Evolutionary conservation across 1,140 invertebrate species (phyloP), one percentile per base, ranked within the genome.

Genomic region (Oscheius sp.): DNA sequence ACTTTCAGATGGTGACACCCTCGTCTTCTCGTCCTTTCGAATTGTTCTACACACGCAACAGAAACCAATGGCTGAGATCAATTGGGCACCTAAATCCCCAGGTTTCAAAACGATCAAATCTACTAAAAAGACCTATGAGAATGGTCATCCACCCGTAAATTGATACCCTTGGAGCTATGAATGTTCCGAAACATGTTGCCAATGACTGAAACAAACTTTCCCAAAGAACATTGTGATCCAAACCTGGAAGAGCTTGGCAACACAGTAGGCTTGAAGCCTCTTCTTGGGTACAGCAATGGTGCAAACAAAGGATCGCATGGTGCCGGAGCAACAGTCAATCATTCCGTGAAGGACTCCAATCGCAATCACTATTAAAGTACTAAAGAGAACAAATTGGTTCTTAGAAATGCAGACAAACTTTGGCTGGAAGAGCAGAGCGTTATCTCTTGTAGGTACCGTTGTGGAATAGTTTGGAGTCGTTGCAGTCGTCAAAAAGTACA

Each of bases 171-270:
- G 49, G 49, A 7, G 49, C 49, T 23, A 55, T 4, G 23, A 55
- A 55, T 7, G 7, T 13, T 7, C 49, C 49, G 4, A 55, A 4
- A 55, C 49, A 55, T 7, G 49, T 55, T 15, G 49, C 23, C 49
- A 55, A 55, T 15, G 49, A 55, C 49, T 55, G 49, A 55, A 55
- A 42, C 38, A n/a, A n/a, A n/a, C n/a, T n/a, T n/a, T n/a, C n/a
- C n/a, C n/a, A 10, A 55, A 55, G 7, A 13, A 20, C 15, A 55
- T 55, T 4, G 28, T 55, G 15, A 23, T 26, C 7, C 15, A 55
- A 55, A 42, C 38, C 38, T 42, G 38, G 38, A 42, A 42, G 38
- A 42, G 38, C 38, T 42, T 42, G 38, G 38, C 38, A 42, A n/a
- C n/a, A 42, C 7, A 42, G n/a, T 42, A 42, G n/a, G n/a, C 38